phyloP scores from a whole-genome alignment of 2,113 vertebrate species.

The Trogon surrucura region DNA sequence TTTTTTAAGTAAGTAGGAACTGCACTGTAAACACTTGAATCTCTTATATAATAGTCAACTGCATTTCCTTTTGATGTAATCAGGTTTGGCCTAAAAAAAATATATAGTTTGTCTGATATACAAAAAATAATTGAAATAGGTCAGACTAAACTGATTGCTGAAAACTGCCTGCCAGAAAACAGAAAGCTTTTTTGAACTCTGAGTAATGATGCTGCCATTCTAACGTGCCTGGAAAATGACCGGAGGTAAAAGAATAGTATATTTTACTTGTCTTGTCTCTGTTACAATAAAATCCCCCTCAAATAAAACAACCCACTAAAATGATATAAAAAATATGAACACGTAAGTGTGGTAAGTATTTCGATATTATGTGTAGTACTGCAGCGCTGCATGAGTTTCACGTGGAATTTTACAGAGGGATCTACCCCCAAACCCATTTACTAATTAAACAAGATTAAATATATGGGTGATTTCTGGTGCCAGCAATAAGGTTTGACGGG shows the following conservation, averaged over 20 bases:
- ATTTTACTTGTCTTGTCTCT: not conserved
- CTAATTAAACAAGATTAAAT: not conserved
- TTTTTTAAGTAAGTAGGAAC: not conserved
- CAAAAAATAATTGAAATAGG: not conserved
- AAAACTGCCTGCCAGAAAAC: not conserved
- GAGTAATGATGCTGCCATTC: not conserved
- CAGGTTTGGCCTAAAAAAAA: constrained; percentile 13
- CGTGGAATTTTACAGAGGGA: not conserved
- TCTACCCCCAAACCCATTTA: not conserved
- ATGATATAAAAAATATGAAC: not conserved
- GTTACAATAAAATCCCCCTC: not conserved
- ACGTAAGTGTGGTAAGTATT: not conserved
- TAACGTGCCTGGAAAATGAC: not conserved
- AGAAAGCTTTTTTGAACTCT: not conserved
- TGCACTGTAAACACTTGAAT: not conserved
- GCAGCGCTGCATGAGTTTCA: not conserved
- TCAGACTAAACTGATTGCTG: not conserved
- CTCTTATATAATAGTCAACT: not conserved
- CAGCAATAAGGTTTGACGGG: not conserved
- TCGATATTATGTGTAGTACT: not conserved
- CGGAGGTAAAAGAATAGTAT: not conserved
- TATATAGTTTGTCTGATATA: not conserved
- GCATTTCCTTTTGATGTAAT: constrained; percentile 5
- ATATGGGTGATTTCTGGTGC: not conserved
- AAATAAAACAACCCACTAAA: not conserved